Conservation (phyloP, 2,888 invertebrate genomes). For the Drosophila demipolita region DNA sequence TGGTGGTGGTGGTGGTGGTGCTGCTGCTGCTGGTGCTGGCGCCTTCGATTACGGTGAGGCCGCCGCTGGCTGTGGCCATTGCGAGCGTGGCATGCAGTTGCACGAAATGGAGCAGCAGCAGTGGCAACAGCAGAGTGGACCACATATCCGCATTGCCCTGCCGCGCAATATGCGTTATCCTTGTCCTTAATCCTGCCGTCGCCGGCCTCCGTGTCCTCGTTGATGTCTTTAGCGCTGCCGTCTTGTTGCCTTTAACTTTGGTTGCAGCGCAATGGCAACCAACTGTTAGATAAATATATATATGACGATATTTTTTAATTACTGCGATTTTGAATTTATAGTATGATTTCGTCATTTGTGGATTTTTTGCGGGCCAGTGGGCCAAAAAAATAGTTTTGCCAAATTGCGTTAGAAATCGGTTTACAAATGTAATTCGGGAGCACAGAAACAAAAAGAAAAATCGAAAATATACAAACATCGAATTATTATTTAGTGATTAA, state of each 20-base stretch:
- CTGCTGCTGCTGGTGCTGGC: constrained; percentile 42
- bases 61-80: constrained; percentile 56
- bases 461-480: constrained; percentile 36
- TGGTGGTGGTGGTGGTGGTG: constrained; percentile 9
- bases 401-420: constrained; percentile 21
- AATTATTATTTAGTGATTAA: constrained; percentile 51
- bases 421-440: no score
- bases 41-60: constrained; percentile 60
- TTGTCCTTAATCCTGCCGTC: constrained; percentile 12
- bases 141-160: constrained; percentile 71
- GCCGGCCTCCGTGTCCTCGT: constrained; percentile 40
- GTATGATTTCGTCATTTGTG: constrained; percentile 11
- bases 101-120: constrained; percentile 55
- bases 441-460: constrained; percentile 29
- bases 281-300: constrained; percentile 44
- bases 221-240: constrained; percentile 59
- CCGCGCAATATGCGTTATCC: constrained; percentile 34
- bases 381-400: constrained; percentile 34
- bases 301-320: constrained; percentile 11
- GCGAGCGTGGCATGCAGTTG: constrained; percentile 39
- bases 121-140: constrained; percentile 56
- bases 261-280: constrained; percentile 80
- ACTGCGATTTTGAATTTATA: constrained; percentile 15
- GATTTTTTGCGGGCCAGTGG: constrained; percentile 28
- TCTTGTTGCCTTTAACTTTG: constrained; percentile 73